Conservation (phyloP, 2,113 vertebrate species). For the Hippocampus comes region DNA sequence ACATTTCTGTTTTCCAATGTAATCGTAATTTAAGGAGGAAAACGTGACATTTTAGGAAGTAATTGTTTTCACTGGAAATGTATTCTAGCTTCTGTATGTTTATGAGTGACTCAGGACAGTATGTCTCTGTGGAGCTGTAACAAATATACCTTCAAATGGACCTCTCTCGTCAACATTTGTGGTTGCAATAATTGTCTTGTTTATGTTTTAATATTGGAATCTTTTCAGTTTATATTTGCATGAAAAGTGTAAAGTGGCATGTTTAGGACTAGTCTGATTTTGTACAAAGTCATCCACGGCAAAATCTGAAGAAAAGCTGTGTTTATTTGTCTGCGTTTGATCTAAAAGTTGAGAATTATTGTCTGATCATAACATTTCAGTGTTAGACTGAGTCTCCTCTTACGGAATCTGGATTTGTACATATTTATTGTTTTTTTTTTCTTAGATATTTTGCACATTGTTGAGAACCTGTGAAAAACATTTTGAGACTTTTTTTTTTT, state of each 20-base stretch:
- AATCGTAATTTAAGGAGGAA: slow-evolving; percentile 4
- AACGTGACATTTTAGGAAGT: slow-evolving; percentile 11
- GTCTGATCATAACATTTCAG: slow-evolving; percentile 9
- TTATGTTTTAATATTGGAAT: slow-evolving; percentile 3
- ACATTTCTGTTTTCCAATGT: background rate
- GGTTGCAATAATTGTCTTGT: slow-evolving; percentile 13
- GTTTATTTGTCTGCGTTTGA: slow-evolving; percentile 10
- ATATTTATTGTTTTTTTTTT: slow-evolving; percentile 25
- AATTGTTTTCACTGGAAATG: slow-evolving; percentile 50
- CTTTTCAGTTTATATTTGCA: slow-evolving; percentile 18
- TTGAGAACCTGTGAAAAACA: slow-evolving; percentile 58
- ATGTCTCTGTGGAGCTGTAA: slow-evolving; percentile 11
- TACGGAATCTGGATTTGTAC: slow-evolving; percentile 47
- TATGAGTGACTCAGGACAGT: background rate
- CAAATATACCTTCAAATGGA: slow-evolving; percentile 28
- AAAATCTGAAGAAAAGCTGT: slow-evolving; percentile 9
- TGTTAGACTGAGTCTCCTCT: slow-evolving; percentile 3
- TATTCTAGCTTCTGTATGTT: background rate
- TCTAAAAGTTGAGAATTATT: slow-evolving; percentile 10
- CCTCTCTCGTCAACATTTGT: slow-evolving; percentile 17
- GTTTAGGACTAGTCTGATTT: slow-evolving; percentile 10
- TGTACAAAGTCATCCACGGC: slow-evolving; percentile 13
- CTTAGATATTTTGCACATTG: slow-evolving; percentile 54
- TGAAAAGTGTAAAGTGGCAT: slow-evolving; percentile 4
- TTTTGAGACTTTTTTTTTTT: slow-evolving; percentile 67